Evolutionary conservation across 2,888 invertebrate genomes (phyloP), one percentile per base, ranked within the genome.

Genomic region (Smittia sp.): DNA sequence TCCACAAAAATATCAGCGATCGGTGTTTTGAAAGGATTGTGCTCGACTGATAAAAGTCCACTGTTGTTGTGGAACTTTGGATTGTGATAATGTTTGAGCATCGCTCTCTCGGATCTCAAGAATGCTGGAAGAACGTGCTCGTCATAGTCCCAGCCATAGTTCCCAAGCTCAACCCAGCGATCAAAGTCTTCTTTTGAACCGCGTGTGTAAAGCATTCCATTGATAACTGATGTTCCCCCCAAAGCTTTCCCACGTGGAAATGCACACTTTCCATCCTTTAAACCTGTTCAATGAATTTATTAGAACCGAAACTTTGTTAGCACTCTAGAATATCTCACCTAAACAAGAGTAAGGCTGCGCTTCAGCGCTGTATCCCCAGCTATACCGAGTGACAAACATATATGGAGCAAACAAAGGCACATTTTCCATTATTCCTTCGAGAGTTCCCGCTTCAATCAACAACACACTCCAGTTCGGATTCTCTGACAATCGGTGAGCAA

Each of bases 161-260:
- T 85, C 6, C 86, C 87, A 72, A 82, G 78, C 4, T 78, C 79
- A 54, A 85, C 88, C 88, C 91, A 76, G 78, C 83, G 81, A 76
- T 91, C 88, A 83, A 88, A 91, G 77, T 91, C 89, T 24, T 82
- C 80, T 4, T 85, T 85, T 78, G 88, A 85, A 0, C 88, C 88
- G 68, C 88, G 80, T 0, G 85, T 83, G 79, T 87, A 86, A 77
- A 85, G 85, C 87, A 88, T 87, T 76, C 80, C 81, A 76, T 81
- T 80, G 66, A 80, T 80, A 4, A 80, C 75, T 3, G 78, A 77
- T 39, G 78, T 77, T 0, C 88, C 88, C 0, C 89, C 89, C 76
- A 87, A 77, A 1, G 85, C 86, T 77, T 18, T 54, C 0, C 88
- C 88, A 27, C 85, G 79, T 0, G 86, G 85, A 85, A 85, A 84